Evolutionary conservation across 2,888 invertebrate genomes (phyloP).

Genomic region (Dryococelus australis): DNA sequence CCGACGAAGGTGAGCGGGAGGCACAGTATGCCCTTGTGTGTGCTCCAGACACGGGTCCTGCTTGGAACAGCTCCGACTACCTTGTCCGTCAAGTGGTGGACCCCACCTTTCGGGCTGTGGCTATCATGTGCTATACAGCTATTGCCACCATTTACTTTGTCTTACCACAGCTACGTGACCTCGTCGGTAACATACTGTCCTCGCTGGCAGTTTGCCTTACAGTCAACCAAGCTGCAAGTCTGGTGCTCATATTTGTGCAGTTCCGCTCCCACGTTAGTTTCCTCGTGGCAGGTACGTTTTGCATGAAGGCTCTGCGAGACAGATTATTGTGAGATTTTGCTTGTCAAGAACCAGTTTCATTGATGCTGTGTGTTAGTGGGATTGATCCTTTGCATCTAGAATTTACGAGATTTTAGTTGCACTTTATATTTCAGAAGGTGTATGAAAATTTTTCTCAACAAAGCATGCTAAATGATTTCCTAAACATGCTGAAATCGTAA

Average conservation of each 20-base stretch:
- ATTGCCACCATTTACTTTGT: constrained; percentile 84
- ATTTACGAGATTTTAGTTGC: too few relatives aligned
- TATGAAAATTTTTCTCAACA: too few relatives aligned
- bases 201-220: constrained; percentile 82
- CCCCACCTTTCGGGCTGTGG: constrained; percentile 77
- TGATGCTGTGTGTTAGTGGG: too few relatives aligned
- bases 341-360: too few relatives aligned
- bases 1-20: constrained; percentile 57
- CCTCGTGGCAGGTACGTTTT: constrained; percentile 73
- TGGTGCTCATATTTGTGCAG: constrained; percentile 81
- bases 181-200: constrained; percentile 85
- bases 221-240: constrained; percentile 77
- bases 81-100: constrained; percentile 77
- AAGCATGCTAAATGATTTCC: too few relatives aligned
- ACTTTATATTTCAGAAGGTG: too few relatives aligned
- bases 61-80: constrained; percentile 71
- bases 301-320: too few relatives aligned
- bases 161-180: constrained; percentile 80
- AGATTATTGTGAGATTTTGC: too few relatives aligned
- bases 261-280: constrained; percentile 82
- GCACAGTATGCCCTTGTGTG: constrained; percentile 78
- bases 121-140: constrained; percentile 73
- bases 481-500: too few relatives aligned
- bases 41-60: constrained; percentile 72
- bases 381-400: too few relatives aligned